Percentiles rank a stretch among this genome's conserved stretches.
These are phyloP conservation scores for Irena cyanogastra DNA, from an alignment of 2,113 vertebrate genomes.

Conservation along the genomic window DNA sequence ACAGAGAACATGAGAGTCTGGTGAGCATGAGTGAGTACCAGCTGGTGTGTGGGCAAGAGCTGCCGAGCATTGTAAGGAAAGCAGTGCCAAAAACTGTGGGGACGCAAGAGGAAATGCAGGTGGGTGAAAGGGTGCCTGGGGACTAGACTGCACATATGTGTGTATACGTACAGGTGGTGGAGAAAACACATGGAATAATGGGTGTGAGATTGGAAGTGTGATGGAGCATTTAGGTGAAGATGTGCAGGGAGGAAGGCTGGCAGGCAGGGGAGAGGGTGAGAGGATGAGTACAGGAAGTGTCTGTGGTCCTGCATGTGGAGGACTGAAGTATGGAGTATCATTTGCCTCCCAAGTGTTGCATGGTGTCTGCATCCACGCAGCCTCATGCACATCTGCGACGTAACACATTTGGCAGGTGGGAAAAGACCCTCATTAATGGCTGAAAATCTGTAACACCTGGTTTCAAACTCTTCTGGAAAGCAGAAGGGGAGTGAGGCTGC, in stretches of 20 bases:
- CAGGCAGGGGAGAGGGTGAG: background rate
- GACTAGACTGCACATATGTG: fast-evolving
- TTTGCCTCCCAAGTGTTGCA: background rate
- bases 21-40: fast-evolving
- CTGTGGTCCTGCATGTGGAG: background rate
- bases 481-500: background rate
- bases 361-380: background rate
- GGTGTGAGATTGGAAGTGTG: background rate
- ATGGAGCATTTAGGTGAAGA: fast-evolving
- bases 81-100: background rate
- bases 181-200: background rate
- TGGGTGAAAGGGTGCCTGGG: background rate
- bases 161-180: background rate
- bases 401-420: background rate
- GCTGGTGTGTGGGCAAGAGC: background rate
- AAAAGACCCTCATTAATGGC: background rate
- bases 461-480: background rate
- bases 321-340: background rate
- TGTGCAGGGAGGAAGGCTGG: background rate
- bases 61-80: fast-evolving
- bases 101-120: background rate
- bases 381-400: fast-evolving
- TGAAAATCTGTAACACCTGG: background rate
- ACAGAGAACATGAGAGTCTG: background rate
- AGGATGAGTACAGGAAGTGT: background rate